phyloP scores from a whole-genome alignment of 2,888 invertebrate species.

The Gymnosoma rotundatum region DNA sequence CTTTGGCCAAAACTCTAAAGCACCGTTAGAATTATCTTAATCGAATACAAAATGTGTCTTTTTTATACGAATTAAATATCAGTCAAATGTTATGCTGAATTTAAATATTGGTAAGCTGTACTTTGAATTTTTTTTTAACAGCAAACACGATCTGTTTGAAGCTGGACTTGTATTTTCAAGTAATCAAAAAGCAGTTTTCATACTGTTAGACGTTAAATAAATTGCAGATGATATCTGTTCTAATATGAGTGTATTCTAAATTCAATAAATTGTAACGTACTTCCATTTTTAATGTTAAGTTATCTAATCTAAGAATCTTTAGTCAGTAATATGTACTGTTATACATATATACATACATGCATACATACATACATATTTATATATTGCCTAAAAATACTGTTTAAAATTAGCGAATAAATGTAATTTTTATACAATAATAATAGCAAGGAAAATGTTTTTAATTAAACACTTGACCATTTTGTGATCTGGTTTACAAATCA shows the following conservation, averaged over 20 bases:
- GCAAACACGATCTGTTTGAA: neutral
- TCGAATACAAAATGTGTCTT: slow-evolving; percentile 6
- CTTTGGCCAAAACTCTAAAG: slow-evolving; percentile 9
- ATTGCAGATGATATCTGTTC: neutral
- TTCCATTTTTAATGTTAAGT: slow-evolving; percentile 25
- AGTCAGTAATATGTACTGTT: too few relatives aligned
- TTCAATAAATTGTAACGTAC: neutral
- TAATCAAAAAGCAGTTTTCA: neutral
- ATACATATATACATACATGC: too few relatives aligned
- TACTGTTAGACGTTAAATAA: neutral
- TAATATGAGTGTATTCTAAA: neutral
- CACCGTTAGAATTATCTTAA: slow-evolving; percentile 1
- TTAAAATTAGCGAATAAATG: too few relatives aligned
- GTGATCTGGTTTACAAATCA: too few relatives aligned
- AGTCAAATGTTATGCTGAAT: too few relatives aligned
- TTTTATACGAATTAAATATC: slow-evolving; percentile 47
- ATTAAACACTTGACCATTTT: too few relatives aligned
- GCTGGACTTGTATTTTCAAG: neutral
- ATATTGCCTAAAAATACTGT: too few relatives aligned
- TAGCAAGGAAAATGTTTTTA: too few relatives aligned
- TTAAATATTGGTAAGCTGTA: neutral
- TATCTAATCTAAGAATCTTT: too few relatives aligned
- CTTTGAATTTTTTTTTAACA: neutral
- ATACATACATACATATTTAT: too few relatives aligned
- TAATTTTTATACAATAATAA: too few relatives aligned